These are phyloP conservation scores for Zosterops lateralis DNA, from an alignment of 2,113 vertebrate genomes.

Conservation along the genomic window DNA sequence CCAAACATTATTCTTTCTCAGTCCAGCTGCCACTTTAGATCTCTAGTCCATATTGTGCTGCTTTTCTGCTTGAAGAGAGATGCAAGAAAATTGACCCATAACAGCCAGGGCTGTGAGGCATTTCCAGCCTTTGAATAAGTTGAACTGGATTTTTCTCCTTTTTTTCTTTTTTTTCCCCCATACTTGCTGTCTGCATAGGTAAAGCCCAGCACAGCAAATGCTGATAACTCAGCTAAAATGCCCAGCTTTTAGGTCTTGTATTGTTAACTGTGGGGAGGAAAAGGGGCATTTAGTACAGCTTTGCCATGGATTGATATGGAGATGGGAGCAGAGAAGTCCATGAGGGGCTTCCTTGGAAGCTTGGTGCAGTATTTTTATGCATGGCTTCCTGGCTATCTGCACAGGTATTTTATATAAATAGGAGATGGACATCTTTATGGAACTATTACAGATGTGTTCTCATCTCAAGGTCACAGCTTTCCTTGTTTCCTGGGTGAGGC, in stretches of 20 bases:
- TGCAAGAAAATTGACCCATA: neutral
- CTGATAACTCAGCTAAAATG: neutral
- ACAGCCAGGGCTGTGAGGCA: neutral
- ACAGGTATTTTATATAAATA: neutral
- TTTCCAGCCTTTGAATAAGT: neutral
- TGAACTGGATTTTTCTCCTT: neutral
- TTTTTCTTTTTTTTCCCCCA: accelerated
- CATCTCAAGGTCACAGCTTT: neutral
- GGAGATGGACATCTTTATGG: neutral
- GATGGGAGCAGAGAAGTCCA: neutral
- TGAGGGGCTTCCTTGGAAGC: neutral
- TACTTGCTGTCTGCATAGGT: neutral
- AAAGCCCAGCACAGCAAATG: neutral
- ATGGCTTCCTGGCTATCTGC: neutral
- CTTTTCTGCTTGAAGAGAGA: neutral
- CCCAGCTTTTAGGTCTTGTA: neutral
- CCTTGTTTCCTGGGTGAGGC: neutral
- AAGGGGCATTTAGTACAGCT: neutral
- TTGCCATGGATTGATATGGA: neutral
- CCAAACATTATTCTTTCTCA: neutral
- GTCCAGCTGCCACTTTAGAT: neutral
- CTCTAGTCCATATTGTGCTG: neutral
- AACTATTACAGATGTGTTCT: neutral
- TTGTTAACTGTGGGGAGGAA: neutral
- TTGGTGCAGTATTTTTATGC: slow-evolving; percentile 21